phyloP scores from a whole-genome alignment of 1,140 invertebrate species.

The Psilanteris sp. region DNA sequence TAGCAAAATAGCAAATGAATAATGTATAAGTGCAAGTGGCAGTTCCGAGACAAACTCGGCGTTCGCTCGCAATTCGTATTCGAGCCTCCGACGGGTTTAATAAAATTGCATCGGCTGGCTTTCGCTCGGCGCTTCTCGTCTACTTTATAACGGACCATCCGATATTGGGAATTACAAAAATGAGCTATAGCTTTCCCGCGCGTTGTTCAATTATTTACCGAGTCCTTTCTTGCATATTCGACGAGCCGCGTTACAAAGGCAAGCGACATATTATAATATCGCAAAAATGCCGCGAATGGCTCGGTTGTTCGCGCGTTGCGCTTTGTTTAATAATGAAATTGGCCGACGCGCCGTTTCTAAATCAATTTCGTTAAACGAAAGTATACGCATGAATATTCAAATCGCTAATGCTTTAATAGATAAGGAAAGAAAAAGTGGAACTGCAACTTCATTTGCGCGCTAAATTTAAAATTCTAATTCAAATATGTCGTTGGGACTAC shows the following conservation, averaged over 20 bases:
- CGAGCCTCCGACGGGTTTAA: slow-evolving; percentile 41
- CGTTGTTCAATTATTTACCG: slow-evolving; percentile 59
- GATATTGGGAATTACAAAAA: slow-evolving; percentile 63
- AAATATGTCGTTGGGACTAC: too few species aligned
- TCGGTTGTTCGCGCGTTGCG: neutral
- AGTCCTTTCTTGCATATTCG: slow-evolving; percentile 38
- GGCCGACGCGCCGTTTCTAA: too few species aligned
- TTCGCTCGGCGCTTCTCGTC: slow-evolving; percentile 28
- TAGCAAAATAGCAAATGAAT: slow-evolving; percentile 41
- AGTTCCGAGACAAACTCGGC: slow-evolving; percentile 53
- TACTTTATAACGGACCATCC: slow-evolving; percentile 47
- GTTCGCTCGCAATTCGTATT: slow-evolving; percentile 40
- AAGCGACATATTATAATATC: slow-evolving; percentile 55
- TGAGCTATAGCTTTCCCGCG: slow-evolving; percentile 33
- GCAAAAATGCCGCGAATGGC: slow-evolving; percentile 42
- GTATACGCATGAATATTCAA: too few species aligned
- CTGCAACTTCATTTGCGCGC: too few species aligned
- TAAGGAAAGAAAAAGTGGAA: too few species aligned
- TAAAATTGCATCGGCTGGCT: slow-evolving; percentile 47
- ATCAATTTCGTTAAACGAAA: too few species aligned
- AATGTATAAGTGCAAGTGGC: slow-evolving; percentile 49
- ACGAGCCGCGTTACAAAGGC: slow-evolving; percentile 56
- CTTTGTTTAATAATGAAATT: slow-evolving; percentile 32
- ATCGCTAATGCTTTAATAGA: too few species aligned
- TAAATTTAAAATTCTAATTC: too few species aligned